Conservation (phyloP, 2,113 vertebrate genomes). For the Cyphomyrus plagiostoma region DNA sequence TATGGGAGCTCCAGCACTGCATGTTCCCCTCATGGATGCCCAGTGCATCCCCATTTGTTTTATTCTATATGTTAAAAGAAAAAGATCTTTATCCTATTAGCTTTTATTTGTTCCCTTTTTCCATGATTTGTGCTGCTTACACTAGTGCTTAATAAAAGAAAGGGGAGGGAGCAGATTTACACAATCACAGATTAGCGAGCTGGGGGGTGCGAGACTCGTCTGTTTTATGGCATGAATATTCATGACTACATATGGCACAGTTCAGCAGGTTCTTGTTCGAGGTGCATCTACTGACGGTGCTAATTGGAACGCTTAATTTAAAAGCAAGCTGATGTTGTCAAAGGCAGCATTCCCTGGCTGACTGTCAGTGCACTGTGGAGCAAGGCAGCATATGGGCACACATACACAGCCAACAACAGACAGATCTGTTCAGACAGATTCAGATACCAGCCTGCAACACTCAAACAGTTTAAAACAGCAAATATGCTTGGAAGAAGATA, state of each 20-base stretch:
- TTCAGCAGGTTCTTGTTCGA: conserved; percentile 15
- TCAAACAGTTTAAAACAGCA: neutral
- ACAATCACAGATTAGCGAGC: neutral
- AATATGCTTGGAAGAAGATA: neutral
- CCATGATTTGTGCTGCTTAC: neutral
- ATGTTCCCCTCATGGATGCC: neutral
- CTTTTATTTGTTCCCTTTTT: neutral
- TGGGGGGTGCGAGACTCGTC: neutral
- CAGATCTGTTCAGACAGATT: neutral
- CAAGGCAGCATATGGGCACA: neutral
- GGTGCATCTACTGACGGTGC: conserved; percentile 7
- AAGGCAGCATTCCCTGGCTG: conserved; percentile 3
- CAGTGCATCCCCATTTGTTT: neutral
- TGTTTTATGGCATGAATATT: conserved; percentile 21
- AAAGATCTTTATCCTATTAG: neutral
- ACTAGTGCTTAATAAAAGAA: neutral
- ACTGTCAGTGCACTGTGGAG: neutral
- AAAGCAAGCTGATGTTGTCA: conserved; percentile 25
- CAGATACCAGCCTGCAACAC: neutral
- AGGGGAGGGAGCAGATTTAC: neutral
- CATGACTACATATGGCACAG: conserved; percentile 21
- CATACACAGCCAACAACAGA: neutral
- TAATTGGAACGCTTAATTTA: conserved; percentile 26
- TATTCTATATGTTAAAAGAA: neutral
- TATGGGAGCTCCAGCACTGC: neutral